phyloP scores from a whole-genome alignment of 2,113 vertebrate genomes.

The Trematocara zebra region DNA sequence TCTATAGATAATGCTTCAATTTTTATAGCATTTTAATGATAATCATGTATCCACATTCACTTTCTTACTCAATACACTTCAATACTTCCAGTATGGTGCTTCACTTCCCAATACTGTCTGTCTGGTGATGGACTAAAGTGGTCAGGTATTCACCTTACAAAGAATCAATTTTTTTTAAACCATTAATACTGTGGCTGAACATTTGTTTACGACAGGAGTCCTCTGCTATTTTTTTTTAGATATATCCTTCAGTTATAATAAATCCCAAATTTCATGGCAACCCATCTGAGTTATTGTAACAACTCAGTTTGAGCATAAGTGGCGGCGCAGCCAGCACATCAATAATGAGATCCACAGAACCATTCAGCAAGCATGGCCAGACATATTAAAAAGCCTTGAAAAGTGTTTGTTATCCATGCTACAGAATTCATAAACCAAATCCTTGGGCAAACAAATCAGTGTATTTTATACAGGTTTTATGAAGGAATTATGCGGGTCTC shows the following conservation, averaged over 20 bases:
- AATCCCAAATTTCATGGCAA: not conserved
- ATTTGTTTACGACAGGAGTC: not conserved
- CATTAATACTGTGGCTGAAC: not conserved
- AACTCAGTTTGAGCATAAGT: not conserved
- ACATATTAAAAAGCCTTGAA: not conserved
- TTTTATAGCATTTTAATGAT: not conserved
- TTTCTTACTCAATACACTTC: not conserved
- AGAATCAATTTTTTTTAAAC: not conserved
- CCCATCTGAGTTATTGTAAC: not conserved
- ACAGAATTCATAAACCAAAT: not conserved
- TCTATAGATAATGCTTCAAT: not conserved
- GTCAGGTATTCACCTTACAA: not conserved
- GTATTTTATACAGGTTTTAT: not conserved
- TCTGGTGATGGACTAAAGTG: not conserved
- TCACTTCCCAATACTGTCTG: not conserved
- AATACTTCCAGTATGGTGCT: not conserved
- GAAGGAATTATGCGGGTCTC: not conserved
- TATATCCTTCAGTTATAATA: not conserved
- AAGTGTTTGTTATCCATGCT: not conserved
- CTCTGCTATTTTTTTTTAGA: not conserved
- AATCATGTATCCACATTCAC: not conserved
- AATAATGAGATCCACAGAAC: not conserved
- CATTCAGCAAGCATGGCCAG: not conserved
- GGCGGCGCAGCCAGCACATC: not conserved
- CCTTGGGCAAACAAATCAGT: not conserved